These are phyloP conservation scores for Riptortus pedestris DNA, from an alignment of 1,140 invertebrate species.

Conservation along the genomic window DNA sequence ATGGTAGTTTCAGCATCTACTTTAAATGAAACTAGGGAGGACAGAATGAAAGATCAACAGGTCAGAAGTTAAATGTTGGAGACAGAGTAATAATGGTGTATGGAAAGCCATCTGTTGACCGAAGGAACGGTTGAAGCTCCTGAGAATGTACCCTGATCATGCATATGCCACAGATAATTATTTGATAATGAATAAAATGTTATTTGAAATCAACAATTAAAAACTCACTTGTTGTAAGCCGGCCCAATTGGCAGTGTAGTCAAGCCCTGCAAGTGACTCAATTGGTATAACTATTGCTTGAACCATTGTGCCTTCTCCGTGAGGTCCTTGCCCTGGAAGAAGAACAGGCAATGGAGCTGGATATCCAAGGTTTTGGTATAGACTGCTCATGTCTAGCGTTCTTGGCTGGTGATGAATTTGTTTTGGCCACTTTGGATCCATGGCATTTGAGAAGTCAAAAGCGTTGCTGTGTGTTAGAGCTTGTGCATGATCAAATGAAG, in stretches of 20 bases:
- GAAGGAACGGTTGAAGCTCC: no score
- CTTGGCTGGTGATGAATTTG: not conserved
- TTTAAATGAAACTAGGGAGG: no score
- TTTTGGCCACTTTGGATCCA: constrained; percentile 5
- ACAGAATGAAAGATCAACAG: no score
- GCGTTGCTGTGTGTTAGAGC: constrained; percentile 26
- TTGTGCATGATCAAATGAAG: constrained; percentile 26
- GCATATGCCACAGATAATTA: no score
- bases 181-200: no score
- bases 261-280: not conserved
- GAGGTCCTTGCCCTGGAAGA: constrained; percentile 15
- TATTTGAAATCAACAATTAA: not conserved
- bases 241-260: not conserved
- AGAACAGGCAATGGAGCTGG: constrained; percentile 20
- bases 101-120: no score
- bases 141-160: no score
- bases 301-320: constrained; percentile 21
- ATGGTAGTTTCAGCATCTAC: no score
- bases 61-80: no score
- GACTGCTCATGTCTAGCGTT: constrained; percentile 6
- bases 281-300: constrained; percentile 26
- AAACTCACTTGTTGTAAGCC: not conserved
- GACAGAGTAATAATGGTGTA: no score
- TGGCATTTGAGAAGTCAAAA: constrained; percentile 29
- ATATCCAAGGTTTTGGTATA: constrained; percentile 20